Base-by-base conservation (phyloP, 1,140 invertebrate genomes). In the Lycorma delicatula region DNA sequence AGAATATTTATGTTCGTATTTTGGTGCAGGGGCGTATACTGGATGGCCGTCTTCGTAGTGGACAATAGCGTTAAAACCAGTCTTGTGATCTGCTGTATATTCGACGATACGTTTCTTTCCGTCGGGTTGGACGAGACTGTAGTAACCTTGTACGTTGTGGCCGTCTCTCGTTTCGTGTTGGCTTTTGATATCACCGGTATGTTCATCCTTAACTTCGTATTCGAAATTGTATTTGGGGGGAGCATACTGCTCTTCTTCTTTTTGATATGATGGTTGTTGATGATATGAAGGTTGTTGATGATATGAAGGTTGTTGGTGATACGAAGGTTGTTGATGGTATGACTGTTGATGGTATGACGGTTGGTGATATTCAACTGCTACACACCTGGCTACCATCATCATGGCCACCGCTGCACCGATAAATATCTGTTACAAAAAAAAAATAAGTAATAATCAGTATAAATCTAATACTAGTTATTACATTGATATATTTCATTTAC, bases 181-280 rank as follows among this genome's bases (percentile, higher is more conserved):
- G 61, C 72, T 73, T 64, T 80, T 79, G 58, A 77, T 69, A 65
- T 80, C 79, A 11, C 76, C 75, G 28, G 78, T 79, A 66, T 78
- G 70, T 20, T 71, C 68, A 58, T 80, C 78, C 31, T 74, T 71
- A 38, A 80, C 77, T 20, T 70, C 71, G 62, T 80, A 80, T 13
- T 71, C 64, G 67, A 77, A 80, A 46, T 69, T 68, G 64, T 79
- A 79, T 53, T 77, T 73, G 11, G 77, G 60, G 31, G 54, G 47
- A 27, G 47, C 56, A 47, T 57, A 57, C 44, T 38, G 31, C 29
- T 56, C 55, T 16, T 46, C 41, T 27, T 48, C 46, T 41, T 44
- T 16, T 16, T 44, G 41, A 22, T 44, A 44, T 5, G 41, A 16
- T 5, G 41, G 41, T 1, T 16, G 16, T 22, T 44, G 41, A 22